phyloP scores from a whole-genome alignment of 1,140 invertebrate genomes.

The Drosophila micromelanica region DNA sequence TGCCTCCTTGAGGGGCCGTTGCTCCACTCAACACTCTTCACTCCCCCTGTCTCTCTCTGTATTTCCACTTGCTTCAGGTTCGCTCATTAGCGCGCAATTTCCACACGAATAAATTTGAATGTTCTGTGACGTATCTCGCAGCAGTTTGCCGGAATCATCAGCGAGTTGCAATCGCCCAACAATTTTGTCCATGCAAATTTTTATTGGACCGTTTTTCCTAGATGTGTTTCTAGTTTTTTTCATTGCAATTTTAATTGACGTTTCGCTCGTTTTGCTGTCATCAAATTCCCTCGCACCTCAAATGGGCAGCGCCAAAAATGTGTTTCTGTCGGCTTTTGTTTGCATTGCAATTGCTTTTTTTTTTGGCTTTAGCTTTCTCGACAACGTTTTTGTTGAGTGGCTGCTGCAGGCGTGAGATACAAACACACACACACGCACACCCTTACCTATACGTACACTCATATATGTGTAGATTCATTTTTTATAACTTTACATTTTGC shows the following conservation, averaged over 20 bases:
- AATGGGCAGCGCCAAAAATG: constrained; percentile 39
- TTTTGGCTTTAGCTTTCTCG: neutral
- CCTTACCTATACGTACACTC: constrained; percentile 3
- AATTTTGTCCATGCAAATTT: constrained; percentile 34
- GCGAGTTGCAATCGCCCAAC: constrained; percentile 50
- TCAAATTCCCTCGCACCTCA: constrained; percentile 47
- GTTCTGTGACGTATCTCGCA: constrained; percentile 76
- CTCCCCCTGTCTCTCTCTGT: neutral
- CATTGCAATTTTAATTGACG: constrained; percentile 70
- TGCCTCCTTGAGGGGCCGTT: constrained; percentile 5
- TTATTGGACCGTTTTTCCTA: neutral
- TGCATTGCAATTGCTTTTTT: constrained; percentile 11
- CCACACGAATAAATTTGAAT: constrained; percentile 75
- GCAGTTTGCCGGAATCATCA: constrained; percentile 43
- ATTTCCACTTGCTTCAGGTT: constrained; percentile 1
- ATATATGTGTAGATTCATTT: no score
- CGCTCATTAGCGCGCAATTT: constrained; percentile 70
- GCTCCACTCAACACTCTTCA: neutral
- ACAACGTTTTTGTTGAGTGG: constrained; percentile 27
- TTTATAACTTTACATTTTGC: constrained; percentile 25
- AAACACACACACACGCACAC: neutral
- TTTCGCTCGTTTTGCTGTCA: constrained; percentile 72
- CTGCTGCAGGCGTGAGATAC: constrained; percentile 5
- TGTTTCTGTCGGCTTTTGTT: constrained; percentile 30
- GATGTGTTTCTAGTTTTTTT: neutral